These are phyloP conservation scores for Trematomus bernacchii DNA, from an alignment of 2,797 vertebrate genomes.

Conservation along the genomic window DNA sequence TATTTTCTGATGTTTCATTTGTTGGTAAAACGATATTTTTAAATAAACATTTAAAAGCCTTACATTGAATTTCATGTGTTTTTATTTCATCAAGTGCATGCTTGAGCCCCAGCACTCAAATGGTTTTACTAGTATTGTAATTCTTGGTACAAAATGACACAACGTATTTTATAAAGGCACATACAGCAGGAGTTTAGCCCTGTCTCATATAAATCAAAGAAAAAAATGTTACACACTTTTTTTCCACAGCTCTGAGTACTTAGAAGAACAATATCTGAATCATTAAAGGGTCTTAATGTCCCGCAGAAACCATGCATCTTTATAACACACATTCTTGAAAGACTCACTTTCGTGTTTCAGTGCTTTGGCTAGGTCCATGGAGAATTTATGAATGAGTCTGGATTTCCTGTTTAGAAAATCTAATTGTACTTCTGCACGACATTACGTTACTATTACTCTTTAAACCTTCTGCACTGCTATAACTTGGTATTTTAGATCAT, in stretches of 20 bases:
- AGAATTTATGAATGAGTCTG: background rate
- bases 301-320: slow-evolving; percentile 9
- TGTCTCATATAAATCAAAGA: slow-evolving; percentile 4
- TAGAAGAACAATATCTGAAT: background rate
- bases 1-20: slow-evolving; percentile 59
- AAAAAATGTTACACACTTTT: background rate
- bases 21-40: slow-evolving; percentile 61
- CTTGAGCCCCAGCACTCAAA: background rate
- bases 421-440: slow-evolving; percentile 2
- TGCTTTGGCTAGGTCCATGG: background rate
- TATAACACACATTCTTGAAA: background rate
- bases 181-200: slow-evolving; percentile 16
- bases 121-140: slow-evolving; percentile 16
- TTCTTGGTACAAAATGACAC: slow-evolving; percentile 46
- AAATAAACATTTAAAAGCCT: slow-evolving; percentile 61
- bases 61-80: slow-evolving; percentile 43
- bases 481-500: background rate
- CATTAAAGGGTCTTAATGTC: slow-evolving; percentile 1
- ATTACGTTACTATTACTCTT: background rate
- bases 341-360: background rate
- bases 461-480: background rate
- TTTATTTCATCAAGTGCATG: slow-evolving; percentile 57
- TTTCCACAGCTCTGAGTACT: background rate
- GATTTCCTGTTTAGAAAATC: background rate
- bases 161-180: slow-evolving; percentile 25